These are phyloP conservation scores for Macropis europaea DNA, from an alignment of 2,888 invertebrate genomes.

Conservation along the genomic window DNA sequence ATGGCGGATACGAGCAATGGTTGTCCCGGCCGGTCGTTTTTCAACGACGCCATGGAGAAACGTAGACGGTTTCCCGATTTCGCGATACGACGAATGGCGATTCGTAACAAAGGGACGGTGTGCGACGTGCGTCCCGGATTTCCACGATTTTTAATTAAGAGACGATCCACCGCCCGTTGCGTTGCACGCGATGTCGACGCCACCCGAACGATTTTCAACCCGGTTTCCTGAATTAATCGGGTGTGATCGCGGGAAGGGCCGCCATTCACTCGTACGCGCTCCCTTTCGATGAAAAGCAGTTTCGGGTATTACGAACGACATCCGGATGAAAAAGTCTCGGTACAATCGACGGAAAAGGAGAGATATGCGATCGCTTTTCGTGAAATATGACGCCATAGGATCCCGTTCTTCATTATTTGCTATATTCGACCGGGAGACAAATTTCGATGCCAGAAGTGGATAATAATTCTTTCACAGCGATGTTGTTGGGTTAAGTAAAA, in stretches of 20 bases:
- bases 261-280: constrained; percentile 18
- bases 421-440: too few species aligned
- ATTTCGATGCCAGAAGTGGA: too few species aligned
- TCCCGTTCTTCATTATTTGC: too few species aligned
- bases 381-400: too few species aligned
- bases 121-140: constrained; percentile 29
- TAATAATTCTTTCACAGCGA: too few species aligned
- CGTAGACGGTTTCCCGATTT: constrained; percentile 15
- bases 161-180: constrained; percentile 22
- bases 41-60: constrained; percentile 31
- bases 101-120: constrained; percentile 42
- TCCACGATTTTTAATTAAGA: constrained; percentile 60
- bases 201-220: constrained; percentile 4
- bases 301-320: constrained; percentile 25
- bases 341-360: not conserved
- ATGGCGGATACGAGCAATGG: constrained; percentile 43
- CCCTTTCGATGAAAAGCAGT: not conserved
- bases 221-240: constrained; percentile 34
- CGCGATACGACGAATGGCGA: constrained; percentile 33
- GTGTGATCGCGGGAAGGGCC: constrained; percentile 8
- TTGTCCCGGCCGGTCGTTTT: constrained; percentile 45
- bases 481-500: too few species aligned
- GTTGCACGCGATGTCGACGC: constrained; percentile 42
- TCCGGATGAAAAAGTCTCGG: constrained; percentile 16
- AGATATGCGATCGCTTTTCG: too few species aligned